Evolutionary conservation across 2,888 invertebrate genomes (phyloP).

Genomic region (Zhuqinia jingwanae): DNA sequence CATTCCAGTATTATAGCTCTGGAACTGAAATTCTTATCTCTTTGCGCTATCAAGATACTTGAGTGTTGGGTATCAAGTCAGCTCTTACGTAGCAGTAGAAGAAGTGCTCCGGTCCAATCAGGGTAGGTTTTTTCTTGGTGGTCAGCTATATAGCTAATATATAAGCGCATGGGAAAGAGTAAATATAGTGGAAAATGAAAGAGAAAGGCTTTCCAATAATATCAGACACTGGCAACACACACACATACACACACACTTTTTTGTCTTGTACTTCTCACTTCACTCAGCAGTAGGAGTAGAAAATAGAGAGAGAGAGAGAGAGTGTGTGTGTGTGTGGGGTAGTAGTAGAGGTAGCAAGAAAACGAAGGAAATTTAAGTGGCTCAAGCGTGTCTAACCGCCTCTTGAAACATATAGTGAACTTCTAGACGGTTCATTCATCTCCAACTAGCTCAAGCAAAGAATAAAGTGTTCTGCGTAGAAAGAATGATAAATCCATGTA

Average conservation of each 20-base stretch:
- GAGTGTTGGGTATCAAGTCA: not conserved
- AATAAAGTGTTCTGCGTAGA: constrained; percentile 51
- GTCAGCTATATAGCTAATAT: constrained; percentile 18
- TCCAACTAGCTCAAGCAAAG: constrained; percentile 51
- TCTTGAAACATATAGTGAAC: constrained; percentile 69
- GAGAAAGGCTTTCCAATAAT: constrained; percentile 34
- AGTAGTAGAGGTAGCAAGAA: constrained; percentile 14
- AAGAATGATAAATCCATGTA: constrained; percentile 39
- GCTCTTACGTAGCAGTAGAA: too few relatives aligned
- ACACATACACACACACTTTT: constrained; percentile 39
- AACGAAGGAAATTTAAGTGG: constrained; percentile 60
- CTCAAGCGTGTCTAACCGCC: constrained; percentile 70
- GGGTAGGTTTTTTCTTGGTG: not conserved
- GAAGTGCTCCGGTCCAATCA: not conserved
- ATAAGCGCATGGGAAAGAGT: not conserved
- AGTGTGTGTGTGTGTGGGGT: too few relatives aligned
- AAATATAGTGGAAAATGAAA: not conserved
- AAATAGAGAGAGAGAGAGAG: too few relatives aligned
- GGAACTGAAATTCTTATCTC: not conserved
- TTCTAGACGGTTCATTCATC: constrained; percentile 68
- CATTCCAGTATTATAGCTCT: too few relatives aligned
- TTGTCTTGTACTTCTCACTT: constrained; percentile 49
- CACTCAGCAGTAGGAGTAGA: constrained; percentile 15
- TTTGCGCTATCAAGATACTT: too few relatives aligned
- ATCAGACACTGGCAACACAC: constrained; percentile 58